Conservation (phyloP, 37 sponge, comb jelly and placozoan species). For the Lycopodina hypogea region DNA sequence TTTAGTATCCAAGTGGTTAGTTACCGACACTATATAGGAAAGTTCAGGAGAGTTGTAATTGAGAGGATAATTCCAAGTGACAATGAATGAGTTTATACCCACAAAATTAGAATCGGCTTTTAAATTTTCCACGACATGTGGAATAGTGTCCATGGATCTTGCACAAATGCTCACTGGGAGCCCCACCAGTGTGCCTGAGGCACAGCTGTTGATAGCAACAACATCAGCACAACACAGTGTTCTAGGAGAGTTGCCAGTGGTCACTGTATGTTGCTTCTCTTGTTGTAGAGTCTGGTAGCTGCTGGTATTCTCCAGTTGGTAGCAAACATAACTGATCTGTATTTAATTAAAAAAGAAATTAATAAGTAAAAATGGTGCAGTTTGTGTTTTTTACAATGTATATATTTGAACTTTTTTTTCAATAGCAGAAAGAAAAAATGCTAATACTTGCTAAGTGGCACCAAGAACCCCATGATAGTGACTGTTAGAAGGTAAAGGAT, state of each 20-base stretch:
- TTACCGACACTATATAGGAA: background rate
- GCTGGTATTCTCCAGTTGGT: background rate
- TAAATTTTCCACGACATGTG: background rate
- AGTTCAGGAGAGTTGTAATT: conserved; percentile 20
- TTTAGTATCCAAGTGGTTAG: background rate
- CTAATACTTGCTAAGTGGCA: too few species aligned
- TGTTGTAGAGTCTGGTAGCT: background rate
- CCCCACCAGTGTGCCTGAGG: background rate
- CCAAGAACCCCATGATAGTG: too few species aligned
- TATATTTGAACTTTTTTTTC: too few species aligned
- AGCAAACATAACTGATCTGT: background rate
- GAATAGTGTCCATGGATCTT: background rate
- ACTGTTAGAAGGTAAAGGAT: too few species aligned
- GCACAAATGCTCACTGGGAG: background rate
- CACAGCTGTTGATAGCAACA: background rate
- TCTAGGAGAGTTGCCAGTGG: background rate
- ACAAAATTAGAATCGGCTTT: background rate
- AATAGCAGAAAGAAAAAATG: too few species aligned
- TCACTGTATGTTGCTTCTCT: too few species aligned
- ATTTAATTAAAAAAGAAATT: background rate
- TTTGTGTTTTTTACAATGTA: too few species aligned
- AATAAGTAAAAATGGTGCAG: background rate
- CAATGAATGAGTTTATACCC: background rate
- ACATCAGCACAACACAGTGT: conserved; percentile 3
- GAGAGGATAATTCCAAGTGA: conserved; percentile 6